Percentiles rank a stretch among this genome's conserved stretches.
phyloP scores from a whole-genome alignment of 2,888 invertebrate genomes.

The Trypoxylon attenuatum region DNA sequence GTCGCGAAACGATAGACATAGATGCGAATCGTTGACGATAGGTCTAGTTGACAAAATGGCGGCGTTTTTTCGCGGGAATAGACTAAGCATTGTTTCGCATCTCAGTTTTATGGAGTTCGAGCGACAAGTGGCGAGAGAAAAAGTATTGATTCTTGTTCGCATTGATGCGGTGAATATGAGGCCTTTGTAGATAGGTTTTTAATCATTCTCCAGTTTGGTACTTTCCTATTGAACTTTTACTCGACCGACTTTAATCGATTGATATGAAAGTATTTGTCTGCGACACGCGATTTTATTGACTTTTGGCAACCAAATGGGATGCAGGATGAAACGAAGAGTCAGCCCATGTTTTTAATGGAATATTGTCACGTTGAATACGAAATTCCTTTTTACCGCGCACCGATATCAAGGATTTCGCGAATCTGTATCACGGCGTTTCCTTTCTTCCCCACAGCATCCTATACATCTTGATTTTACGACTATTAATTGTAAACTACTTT shows the following conservation, averaged over 20 bases:
- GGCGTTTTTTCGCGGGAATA: no score
- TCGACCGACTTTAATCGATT: slow-evolving; percentile 9
- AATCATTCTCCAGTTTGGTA: slow-evolving; percentile 46
- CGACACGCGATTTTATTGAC: slow-evolving; percentile 8
- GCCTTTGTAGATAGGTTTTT: slow-evolving; percentile 68
- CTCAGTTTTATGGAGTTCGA: slow-evolving; percentile 28
- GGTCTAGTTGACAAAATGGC: no score
- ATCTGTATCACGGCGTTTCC: neutral
- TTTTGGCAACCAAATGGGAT: slow-evolving; percentile 28
- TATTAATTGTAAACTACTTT: slow-evolving; percentile 31
- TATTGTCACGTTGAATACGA: no score
- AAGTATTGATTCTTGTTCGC: slow-evolving; percentile 27
- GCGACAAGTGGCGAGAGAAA: slow-evolving; percentile 5
- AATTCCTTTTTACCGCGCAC: no score
- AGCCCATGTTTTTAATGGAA: no score
- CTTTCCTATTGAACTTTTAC: slow-evolving; percentile 30
- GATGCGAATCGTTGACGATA: no score
- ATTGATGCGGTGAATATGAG: slow-evolving; percentile 54
- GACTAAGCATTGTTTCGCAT: no score
- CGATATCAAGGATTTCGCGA: neutral
- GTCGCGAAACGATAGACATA: no score
- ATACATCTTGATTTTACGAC: slow-evolving; percentile 25
- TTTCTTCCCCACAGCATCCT: slow-evolving; percentile 15
- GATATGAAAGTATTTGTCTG: slow-evolving; percentile 13
- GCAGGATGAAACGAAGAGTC: slow-evolving; percentile 20